Conservation (phyloP, 2,797 vertebrate species). For the Enteromius thamalakanensis region DNA sequence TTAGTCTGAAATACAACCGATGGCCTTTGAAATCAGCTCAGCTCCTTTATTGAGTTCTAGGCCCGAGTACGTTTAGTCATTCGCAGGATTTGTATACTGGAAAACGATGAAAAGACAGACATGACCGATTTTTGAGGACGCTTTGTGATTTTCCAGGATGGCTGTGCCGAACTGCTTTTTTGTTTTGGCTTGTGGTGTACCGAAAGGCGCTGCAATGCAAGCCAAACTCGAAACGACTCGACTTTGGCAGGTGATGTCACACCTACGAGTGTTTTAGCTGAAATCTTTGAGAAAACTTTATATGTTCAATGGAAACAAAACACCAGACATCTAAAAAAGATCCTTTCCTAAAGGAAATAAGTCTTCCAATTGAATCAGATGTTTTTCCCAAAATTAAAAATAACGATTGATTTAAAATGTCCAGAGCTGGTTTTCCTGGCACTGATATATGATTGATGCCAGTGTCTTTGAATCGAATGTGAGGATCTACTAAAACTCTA, state of each 20-base stretch:
- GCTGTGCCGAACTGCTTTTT: neutral
- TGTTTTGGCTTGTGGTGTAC: neutral
- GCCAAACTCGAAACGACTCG: neutral
- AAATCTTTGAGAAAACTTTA: neutral
- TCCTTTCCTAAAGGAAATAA: neutral
- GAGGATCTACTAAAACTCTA: neutral
- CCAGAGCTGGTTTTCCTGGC: neutral
- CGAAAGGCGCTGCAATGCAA: neutral
- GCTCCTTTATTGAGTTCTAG: neutral
- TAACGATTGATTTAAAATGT: neutral
- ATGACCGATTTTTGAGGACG: neutral
- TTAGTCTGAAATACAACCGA: constrained; percentile 16
- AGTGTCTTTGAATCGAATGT: neutral
- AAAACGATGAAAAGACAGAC: neutral
- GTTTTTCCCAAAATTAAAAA: neutral
- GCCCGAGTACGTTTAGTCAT: neutral
- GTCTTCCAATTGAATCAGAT: neutral
- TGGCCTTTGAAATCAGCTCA: constrained; percentile 4
- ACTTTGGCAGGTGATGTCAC: constrained; percentile 13
- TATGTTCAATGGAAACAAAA: neutral
- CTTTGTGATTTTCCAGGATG: constrained; percentile 10
- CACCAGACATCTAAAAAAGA: neutral
- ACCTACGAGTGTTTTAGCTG: neutral
- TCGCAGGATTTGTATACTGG: neutral
- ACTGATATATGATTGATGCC: neutral